A percentile compares a stretch with the other conserved stretches of the same genome.
phyloP scores from a whole-genome alignment of 2,888 invertebrate species.

The Heliconius ismenius region DNA sequence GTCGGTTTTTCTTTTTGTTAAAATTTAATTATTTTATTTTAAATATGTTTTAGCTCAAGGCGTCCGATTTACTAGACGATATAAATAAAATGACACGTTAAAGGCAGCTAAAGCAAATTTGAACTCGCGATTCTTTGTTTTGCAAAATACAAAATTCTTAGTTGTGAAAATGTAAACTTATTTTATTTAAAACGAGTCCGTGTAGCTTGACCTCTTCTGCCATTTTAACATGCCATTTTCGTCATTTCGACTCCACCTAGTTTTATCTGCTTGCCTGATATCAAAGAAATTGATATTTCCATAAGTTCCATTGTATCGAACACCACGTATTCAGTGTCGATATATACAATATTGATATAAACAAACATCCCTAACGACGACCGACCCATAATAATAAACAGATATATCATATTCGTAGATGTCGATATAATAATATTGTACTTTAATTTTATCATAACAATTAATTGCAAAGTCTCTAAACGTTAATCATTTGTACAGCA shows the following conservation, averaged over 20 bases:
- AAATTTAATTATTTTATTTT: too few relatives aligned
- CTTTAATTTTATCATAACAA: slow-evolving; percentile 28
- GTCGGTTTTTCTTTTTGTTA: too few relatives aligned
- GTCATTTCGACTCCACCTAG: not conserved
- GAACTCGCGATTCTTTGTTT: too few relatives aligned
- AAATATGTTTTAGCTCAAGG: not conserved
- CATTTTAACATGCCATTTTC: too few relatives aligned
- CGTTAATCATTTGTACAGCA: slow-evolving; percentile 28
- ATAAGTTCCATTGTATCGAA: slow-evolving; percentile 6
- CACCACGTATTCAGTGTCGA: not conserved
- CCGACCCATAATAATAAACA: not conserved
- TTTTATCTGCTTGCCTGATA: not conserved
- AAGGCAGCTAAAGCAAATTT: not conserved
- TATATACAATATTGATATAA: not conserved
- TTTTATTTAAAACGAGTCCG: too few relatives aligned
- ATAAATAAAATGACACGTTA: not conserved
- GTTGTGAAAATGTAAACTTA: too few relatives aligned
- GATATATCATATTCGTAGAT: slow-evolving; percentile 2
- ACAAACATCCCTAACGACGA: not conserved
- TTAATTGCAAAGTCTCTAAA: slow-evolving; percentile 27
- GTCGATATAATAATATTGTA: slow-evolving; percentile 27
- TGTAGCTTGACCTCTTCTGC: too few relatives aligned
- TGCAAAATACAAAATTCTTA: too few relatives aligned
- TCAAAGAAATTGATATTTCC: not conserved
- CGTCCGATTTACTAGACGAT: not conserved